A percentile compares a stretch with the other conserved stretches of the same genome.
Conservation (phyloP, 2,888 invertebrate species). For the Drosophila prolongata region DNA sequence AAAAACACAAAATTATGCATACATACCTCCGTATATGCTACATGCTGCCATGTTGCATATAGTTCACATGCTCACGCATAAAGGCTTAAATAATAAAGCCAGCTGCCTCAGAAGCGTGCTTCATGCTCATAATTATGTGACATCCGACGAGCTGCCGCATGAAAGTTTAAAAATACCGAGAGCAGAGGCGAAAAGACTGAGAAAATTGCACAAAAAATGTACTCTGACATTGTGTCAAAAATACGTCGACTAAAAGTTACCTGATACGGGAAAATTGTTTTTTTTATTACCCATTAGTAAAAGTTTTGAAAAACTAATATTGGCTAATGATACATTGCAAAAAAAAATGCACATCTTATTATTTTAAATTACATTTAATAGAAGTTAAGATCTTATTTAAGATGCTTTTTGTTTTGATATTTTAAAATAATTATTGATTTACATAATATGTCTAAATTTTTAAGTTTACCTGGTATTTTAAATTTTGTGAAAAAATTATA, state of each 20-base stretch:
- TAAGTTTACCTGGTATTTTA: no score
- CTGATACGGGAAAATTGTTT: neutral
- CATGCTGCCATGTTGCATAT: constrained; percentile 6
- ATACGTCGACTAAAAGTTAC: neutral
- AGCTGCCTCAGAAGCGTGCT: constrained; percentile 40
- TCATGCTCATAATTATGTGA: constrained; percentile 78
- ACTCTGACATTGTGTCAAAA: neutral
- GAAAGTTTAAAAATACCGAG: constrained; percentile 54
- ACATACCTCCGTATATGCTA: neutral
- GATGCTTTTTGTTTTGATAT: no score
- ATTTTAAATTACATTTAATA: no score
- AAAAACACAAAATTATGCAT: constrained; percentile 19
- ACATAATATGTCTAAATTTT: no score
- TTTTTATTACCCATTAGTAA: neutral
- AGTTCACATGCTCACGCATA: constrained; percentile 63
- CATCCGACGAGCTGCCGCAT: constrained; percentile 57
- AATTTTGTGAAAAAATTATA: no score
- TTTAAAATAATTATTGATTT: no score
- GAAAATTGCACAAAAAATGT: neutral
- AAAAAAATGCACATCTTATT: no score
- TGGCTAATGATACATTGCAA: no score
- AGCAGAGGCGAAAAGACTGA: constrained; percentile 5
- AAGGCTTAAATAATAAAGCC: constrained; percentile 69
- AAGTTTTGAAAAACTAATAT: no score
- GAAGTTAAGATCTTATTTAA: no score